Evolutionary conservation across 92 coral and sea anemone genomes (phyloP).

Genomic region (Palythoa heliodiscus): DNA sequence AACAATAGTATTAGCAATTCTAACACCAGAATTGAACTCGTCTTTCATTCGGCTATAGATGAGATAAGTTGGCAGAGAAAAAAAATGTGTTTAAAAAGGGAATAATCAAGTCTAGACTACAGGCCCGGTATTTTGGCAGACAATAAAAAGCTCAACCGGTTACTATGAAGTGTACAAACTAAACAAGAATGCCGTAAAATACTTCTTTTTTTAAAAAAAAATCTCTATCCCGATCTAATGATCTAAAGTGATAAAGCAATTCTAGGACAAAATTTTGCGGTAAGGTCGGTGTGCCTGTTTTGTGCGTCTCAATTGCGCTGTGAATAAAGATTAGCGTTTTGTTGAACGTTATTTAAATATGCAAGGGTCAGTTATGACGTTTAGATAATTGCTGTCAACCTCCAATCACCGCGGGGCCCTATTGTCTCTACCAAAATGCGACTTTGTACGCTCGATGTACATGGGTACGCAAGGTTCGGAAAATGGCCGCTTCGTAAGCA

Average conservation of each 20-base stretch:
- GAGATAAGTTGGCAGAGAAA: not conserved
- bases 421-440: constrained; percentile 63
- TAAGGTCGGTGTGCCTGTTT: not conserved
- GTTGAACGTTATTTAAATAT: constrained; percentile 56
- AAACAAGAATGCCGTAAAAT: not conserved
- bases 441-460: constrained; percentile 61
- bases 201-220: not conserved
- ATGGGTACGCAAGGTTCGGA: constrained; percentile 28
- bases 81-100: not conserved
- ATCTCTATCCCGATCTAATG: constrained; percentile 8
- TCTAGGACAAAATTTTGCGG: constrained; percentile 7
- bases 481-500: constrained; percentile 38
- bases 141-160: constrained; percentile 15
- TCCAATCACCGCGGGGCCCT: constrained; percentile 79
- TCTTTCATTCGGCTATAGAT: not conserved
- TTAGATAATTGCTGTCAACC: constrained; percentile 58
- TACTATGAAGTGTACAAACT: not conserved
- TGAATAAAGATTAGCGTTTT: constrained; percentile 38
- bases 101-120: not conserved
- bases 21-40: not conserved
- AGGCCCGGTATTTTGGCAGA: not conserved
- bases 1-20: not conserved
- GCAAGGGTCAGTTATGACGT: constrained; percentile 89
- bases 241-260: constrained; percentile 13
- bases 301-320: constrained; percentile 17